These are phyloP conservation scores for Ips nitidus DNA, from an alignment of 1,140 invertebrate genomes.

Conservation along the genomic window DNA sequence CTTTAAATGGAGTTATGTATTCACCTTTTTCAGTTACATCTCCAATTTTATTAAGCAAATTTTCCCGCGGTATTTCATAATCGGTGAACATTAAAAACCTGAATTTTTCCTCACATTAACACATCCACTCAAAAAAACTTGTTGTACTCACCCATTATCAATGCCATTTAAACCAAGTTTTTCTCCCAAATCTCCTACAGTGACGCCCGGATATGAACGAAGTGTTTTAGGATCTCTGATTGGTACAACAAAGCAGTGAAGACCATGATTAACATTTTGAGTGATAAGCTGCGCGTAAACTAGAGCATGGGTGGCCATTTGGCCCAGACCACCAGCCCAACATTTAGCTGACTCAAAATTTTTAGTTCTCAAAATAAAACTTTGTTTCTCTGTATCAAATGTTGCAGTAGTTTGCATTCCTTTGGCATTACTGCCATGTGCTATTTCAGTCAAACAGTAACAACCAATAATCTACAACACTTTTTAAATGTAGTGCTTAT, in stretches of 20 bases:
- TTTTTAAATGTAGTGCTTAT: slow-evolving; percentile 31
- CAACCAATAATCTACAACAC: slow-evolving; percentile 68
- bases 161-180: slow-evolving; percentile 86
- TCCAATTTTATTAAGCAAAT: slow-evolving; percentile 82
- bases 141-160: slow-evolving; percentile 75
- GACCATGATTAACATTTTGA: slow-evolving; percentile 77
- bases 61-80: slow-evolving; percentile 78
- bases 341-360: slow-evolving; percentile 94
- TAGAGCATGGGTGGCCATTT: slow-evolving; percentile 83
- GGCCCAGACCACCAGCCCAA: slow-evolving; percentile 88
- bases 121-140: too few relatives aligned
- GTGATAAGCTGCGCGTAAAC: slow-evolving; percentile 84
- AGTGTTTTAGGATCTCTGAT: slow-evolving; percentile 77
- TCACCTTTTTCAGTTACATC: slow-evolving; percentile 83
- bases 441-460: slow-evolving; percentile 91
- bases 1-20: slow-evolving; percentile 77
- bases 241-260: slow-evolving; percentile 83
- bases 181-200: slow-evolving; percentile 81
- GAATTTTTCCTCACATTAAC: neutral
- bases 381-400: slow-evolving; percentile 73
- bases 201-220: slow-evolving; percentile 67
- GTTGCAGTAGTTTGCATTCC: slow-evolving; percentile 88
- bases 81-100: slow-evolving; percentile 85
- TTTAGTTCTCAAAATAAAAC: slow-evolving; percentile 87
- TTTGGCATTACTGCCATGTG: slow-evolving; percentile 92